Percentiles rank a stretch among this genome's conserved stretches.
phyloP scores from a whole-genome alignment of 2,797 vertebrate genomes.

The Paedocypris micromegethes region DNA sequence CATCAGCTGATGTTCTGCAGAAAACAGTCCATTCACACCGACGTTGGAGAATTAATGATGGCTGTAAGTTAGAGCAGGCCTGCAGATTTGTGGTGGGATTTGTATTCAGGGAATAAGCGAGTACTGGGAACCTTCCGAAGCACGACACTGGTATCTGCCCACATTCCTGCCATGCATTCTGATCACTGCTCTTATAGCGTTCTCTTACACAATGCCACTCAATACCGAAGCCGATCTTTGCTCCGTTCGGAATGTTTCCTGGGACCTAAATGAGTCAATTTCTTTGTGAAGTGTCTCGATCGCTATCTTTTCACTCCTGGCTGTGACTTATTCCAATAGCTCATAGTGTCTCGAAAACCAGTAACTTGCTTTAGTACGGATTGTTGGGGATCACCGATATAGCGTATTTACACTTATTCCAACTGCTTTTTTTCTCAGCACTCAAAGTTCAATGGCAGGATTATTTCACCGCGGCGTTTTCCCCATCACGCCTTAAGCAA shows the following conservation, averaged over 20 bases:
- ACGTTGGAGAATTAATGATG: constrained; percentile 52
- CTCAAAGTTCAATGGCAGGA: background rate
- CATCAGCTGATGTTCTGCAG: constrained; percentile 16
- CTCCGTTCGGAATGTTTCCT: constrained; percentile 38
- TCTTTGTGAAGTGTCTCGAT: constrained; percentile 41
- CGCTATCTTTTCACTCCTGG: constrained; percentile 27
- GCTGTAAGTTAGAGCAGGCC: constrained; percentile 44
- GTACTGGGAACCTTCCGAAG: constrained; percentile 30
- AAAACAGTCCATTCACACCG: constrained; percentile 52
- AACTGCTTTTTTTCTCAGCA: background rate
- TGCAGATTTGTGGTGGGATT: constrained; percentile 25
- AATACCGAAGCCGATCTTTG: constrained; percentile 58
- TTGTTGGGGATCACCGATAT: no score
- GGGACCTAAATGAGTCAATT: constrained; percentile 47
- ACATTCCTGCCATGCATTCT: constrained; percentile 61
- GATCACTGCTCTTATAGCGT: constrained; percentile 45
- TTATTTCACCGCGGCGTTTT: constrained; percentile 1
- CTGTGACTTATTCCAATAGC: constrained; percentile 34
- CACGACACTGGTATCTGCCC: constrained; percentile 49
- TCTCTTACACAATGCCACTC: constrained; percentile 59
- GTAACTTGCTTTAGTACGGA: background rate
- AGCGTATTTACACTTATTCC: background rate
- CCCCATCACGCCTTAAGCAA: constrained; percentile 41
- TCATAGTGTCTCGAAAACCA: background rate
- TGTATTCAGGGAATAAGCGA: background rate